These are phyloP conservation scores for Aurelia aurita complex sp. Pacific DNA, from an alignment of 30 jellyfish, hydroid and myxozoan species.

Conservation along the genomic window DNA sequence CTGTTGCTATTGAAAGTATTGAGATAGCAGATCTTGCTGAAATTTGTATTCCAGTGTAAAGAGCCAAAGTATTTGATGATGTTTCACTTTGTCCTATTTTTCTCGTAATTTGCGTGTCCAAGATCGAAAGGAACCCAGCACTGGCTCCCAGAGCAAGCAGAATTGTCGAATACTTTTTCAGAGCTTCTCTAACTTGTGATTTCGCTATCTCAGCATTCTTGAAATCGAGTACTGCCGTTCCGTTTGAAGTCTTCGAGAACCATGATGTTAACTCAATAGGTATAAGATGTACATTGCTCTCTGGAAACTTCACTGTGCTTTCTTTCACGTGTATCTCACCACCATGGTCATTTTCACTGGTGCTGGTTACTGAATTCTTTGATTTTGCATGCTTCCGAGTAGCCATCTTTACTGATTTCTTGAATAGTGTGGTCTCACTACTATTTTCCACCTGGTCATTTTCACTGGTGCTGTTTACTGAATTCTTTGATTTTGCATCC, in stretches of 20 bases:
- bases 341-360: neutral
- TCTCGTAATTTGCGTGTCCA: constrained; percentile 77
- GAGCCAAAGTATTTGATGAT: constrained; percentile 32
- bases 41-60: constrained; percentile 63
- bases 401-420: constrained; percentile 3
- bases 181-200: constrained; percentile 57
- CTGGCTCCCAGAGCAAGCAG: constrained; percentile 68
- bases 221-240: constrained; percentile 55
- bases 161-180: constrained; percentile 77
- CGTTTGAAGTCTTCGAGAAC: constrained; percentile 25
- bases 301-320: constrained; percentile 25
- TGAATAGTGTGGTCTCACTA: too few species aligned
- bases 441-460: neutral
- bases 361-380: neutral
- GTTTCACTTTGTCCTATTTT: neutral
- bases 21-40: constrained; percentile 68
- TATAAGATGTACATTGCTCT: constrained; percentile 30
- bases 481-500: constrained; percentile 10
- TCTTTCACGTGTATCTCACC: constrained; percentile 21
- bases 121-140: constrained; percentile 67
- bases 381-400: constrained; percentile 19
- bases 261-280: constrained; percentile 23
- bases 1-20: constrained; percentile 60
- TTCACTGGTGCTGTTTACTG: neutral
- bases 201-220: constrained; percentile 72